Evolutionary conservation across 2,797 vertebrate genomes (phyloP).

Genomic region (Anguilla obscura): DNA sequence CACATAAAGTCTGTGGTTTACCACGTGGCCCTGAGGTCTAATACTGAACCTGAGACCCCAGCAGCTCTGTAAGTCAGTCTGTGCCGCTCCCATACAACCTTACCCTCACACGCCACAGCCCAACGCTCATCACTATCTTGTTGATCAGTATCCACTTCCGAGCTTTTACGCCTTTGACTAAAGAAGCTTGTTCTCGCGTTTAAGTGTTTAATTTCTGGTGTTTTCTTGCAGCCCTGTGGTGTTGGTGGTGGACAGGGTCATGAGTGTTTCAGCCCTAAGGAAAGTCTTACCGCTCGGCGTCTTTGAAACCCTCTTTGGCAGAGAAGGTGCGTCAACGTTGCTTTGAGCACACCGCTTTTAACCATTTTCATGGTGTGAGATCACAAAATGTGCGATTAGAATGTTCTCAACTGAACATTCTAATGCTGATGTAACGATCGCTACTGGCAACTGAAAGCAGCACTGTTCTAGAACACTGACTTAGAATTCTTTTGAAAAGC

Average conservation of each 20-base stretch:
- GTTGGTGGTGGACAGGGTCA: slow-evolving; percentile 59
- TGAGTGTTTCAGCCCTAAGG: slow-evolving; percentile 64
- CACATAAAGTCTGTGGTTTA: slow-evolving; percentile 58
- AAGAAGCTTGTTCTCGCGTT: background rate
- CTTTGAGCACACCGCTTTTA: background rate
- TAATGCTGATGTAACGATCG: too few species aligned
- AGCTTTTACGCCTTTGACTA: background rate
- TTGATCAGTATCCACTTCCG: background rate
- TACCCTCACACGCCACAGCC: background rate
- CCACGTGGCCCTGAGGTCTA: slow-evolving; percentile 62
- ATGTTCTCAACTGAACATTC: too few species aligned
- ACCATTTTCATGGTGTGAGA: too few species aligned
- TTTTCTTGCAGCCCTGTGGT: slow-evolving; percentile 62
- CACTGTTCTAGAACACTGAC: too few species aligned
- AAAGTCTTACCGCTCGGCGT: slow-evolving; percentile 61
- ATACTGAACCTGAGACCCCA: slow-evolving; percentile 57
- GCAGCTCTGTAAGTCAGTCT: slow-evolving; percentile 65
- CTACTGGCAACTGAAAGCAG: too few species aligned
- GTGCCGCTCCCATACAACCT: background rate
- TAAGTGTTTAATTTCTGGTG: background rate
- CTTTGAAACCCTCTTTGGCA: slow-evolving; percentile 69
- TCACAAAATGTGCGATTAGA: too few species aligned
- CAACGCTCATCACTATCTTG: background rate
- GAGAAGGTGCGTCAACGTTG: slow-evolving; percentile 64
- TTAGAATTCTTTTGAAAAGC: too few species aligned